These are phyloP conservation scores for Bufotes viridis DNA, from an alignment of 2,797 vertebrate species.

Conservation along the genomic window DNA sequence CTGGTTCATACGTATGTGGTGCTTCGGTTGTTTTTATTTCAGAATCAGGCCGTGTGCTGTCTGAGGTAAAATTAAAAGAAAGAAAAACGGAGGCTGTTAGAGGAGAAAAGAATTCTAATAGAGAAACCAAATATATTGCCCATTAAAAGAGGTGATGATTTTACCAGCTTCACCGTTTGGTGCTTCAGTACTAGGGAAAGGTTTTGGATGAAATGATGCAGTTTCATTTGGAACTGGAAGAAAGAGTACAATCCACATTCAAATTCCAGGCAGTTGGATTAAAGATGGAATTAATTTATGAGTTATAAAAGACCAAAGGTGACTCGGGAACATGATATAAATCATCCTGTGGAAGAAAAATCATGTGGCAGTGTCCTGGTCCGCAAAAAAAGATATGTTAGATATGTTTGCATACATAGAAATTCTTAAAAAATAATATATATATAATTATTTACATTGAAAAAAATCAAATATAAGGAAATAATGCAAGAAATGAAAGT, in stretches of 20 bases:
- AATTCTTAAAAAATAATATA: background rate
- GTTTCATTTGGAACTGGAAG: conserved; percentile 71
- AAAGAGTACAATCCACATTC: conserved; percentile 38
- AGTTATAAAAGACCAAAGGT: background rate
- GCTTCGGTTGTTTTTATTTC: conserved; percentile 34
- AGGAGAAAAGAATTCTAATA: conserved; percentile 18
- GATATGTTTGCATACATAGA: background rate
- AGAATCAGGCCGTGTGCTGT: conserved; percentile 42
- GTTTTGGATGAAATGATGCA: conserved; percentile 62
- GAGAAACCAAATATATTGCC: background rate
- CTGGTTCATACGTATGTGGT: conserved; percentile 34
- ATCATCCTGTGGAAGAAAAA: conserved; percentile 19
- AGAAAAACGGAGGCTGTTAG: background rate
- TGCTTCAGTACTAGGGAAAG: conserved; percentile 68
- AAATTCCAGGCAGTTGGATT: conserved; percentile 1
- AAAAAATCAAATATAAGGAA: too few relatives aligned
- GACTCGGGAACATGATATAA: conserved; percentile 1
- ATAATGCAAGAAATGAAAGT: too few relatives aligned
- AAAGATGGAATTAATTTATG: conserved; percentile 5
- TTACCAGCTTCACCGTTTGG: conserved; percentile 71
- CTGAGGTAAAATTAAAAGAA: conserved; percentile 51
- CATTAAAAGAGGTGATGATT: conserved; percentile 55
- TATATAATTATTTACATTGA: too few relatives aligned
- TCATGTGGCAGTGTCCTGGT: background rate
- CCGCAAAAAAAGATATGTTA: background rate